phyloP scores from a whole-genome alignment of 2,888 invertebrate genomes.

The Loripinus fragilis region DNA sequence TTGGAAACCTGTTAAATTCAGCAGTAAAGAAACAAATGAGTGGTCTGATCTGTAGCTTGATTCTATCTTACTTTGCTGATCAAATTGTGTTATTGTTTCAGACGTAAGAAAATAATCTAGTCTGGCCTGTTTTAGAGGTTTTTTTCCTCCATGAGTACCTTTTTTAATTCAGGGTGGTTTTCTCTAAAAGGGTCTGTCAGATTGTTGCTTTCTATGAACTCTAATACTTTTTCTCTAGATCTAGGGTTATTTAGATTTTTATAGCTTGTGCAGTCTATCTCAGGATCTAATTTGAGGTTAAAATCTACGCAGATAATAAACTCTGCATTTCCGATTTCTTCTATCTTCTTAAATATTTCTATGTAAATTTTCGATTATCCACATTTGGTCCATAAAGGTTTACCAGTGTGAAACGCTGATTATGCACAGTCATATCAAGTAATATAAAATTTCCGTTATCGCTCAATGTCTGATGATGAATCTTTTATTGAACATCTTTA shows the following conservation, averaged over 20 bases:
- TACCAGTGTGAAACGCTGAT: not conserved
- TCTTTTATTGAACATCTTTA: conserved; percentile 10
- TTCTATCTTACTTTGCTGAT: conserved; percentile 16
- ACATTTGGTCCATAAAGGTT: not conserved
- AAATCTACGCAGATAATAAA: conserved; percentile 33
- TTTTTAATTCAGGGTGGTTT: conserved; percentile 9
- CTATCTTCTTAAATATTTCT: not conserved
- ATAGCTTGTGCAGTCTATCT: conserved; percentile 26
- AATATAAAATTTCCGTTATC: not conserved
- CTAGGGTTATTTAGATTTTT: conserved; percentile 23
- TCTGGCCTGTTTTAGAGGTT: conserved; percentile 39
- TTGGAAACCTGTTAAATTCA: conserved; percentile 20
- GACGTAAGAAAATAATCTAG: conserved; percentile 38
- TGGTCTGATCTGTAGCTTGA: conserved; percentile 37
- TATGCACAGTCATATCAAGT: not conserved
- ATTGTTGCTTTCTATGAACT: not conserved
- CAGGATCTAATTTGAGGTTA: conserved; percentile 25
- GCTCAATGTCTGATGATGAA: not conserved
- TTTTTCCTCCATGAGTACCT: conserved; percentile 37
- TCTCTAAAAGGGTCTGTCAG: conserved; percentile 34
- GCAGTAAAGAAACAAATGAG: conserved; percentile 20
- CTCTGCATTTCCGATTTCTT: not conserved
- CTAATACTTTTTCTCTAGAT: conserved; percentile 18
- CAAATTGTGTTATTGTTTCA: conserved; percentile 8
- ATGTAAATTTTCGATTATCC: not conserved